Evolutionary conservation across 2,888 invertebrate genomes (phyloP), one percentile per base, ranked within the genome.

Genomic region (Prosopocoilus inquinatus): DNA sequence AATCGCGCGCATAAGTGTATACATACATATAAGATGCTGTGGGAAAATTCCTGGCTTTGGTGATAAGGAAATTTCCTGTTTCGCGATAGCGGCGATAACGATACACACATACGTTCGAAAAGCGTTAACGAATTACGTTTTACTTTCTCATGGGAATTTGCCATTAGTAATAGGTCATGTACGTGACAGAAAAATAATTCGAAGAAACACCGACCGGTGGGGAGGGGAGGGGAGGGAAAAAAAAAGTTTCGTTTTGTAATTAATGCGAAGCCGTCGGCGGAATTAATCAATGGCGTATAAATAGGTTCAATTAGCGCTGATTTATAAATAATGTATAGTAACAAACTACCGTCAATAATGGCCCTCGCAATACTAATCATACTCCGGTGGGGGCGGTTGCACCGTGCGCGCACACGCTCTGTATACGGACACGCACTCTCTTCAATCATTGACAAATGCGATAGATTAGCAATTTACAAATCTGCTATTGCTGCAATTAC

Each of bases 401-500:
- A 36, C 44, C 46, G 39, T 50, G 41, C 60, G 44, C 49, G 33
- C 46, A 46, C 55, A 55, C 49, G 60, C 33, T 47, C 53, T 9
- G 41, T 15, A 47, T 35, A 34, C 11, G 53, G 41, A n/a, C 41
- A 47, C 45, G 56, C 52, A 57, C 52, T 53, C 47, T 65, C 67
- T 67, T 69, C 71, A 72, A 72, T 71, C 71, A 70, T 67, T 72
- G 74, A 75, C 72, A 74, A 75, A 75, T 74, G 75, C 74, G 73
- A 74, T 72, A 75, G 76, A 77, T 77, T 76, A 76, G 76, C 75
- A 76, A 77, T 76, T 77, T 77, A 75, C 77, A 75, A 77, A 76
- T 76, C 76, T 75, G 75, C 75, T 73, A 75, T 75, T 75, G 73
- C 75, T 73, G 75, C 76, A 77, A 78, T 77, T 76, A 76, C 75